Base-by-base conservation (phyloP, 1,140 invertebrate species). In the Hydropsyche tenuis region DNA sequence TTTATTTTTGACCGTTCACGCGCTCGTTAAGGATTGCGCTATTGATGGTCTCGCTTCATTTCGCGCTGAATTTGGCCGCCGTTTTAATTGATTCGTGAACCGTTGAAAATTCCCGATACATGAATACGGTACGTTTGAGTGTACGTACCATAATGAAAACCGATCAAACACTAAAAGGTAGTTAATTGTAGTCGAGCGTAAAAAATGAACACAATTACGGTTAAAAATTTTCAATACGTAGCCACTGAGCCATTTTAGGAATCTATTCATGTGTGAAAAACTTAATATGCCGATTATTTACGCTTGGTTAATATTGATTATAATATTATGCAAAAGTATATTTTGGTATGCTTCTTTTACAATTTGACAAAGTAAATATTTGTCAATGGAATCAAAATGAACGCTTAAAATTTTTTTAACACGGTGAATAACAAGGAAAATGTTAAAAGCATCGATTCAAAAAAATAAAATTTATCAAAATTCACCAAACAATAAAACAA, bases 1-100 rank as follows among this genome's bases (percentile, higher is more conserved):
- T 4, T 37, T 37, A 37, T 37, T 4, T 37, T 37, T 3, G 30
- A 37, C 3, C 30, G 30, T 37, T 37, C 3, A 9, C 3, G 30
- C 30, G 30, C 23, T 27, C 20, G 23, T 25, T 60, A 22, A 14
- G 56, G 23, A 22, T 27, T 2, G 14, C 14, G 14, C 22, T 60
- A 60, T 60, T 60, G 56, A 27, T 27, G 56, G 22, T 12, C 18
- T 60, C 56, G 56, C 14, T 60, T 23, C 22, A 25, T 60, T 60
- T 25, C 56, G 23, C 22, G 56, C 22, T 60, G 9, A 60, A 60
- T 60, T 60, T 60, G 56, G 56, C 51, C 20, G 56, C 22, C 3
- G 20, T 60, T 22, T 60, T 60, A 60, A 60, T 60, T 60, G 56
- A 60, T 60, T 60, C 56, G 56, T 25, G 56, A 60, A 60, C 20